Base-by-base conservation (phyloP, 2,888 invertebrate genomes). In the Pandemis corylana region DNA sequence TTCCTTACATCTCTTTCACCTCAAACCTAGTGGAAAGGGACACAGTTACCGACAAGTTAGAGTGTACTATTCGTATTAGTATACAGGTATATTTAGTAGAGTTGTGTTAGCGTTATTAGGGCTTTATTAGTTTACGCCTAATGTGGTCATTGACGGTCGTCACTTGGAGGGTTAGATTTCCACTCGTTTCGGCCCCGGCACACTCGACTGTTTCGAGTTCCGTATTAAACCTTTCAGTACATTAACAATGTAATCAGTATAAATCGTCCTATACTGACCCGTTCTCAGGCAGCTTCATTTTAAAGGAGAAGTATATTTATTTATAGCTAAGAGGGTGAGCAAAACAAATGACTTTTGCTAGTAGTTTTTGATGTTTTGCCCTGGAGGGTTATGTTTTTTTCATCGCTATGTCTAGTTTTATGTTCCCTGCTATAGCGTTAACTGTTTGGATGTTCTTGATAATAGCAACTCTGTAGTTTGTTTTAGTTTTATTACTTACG, bases 181-280 rank as follows among this genome's bases (percentile, higher is more conserved):
- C 12, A 62, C 68, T 42, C 59, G 41, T 51, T 15, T 28, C 68
- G 68, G 20, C 44, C 69, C 51, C 56, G 56, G 10, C 44, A 64
- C 63, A 46, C 65, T 68, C 36, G 49, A 20, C 56, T 49, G 64
- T 66, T 69, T 61, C 13, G 59, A 15, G 51, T 42, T 51, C n/a
- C 5, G 49, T 28, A 36, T 41, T 36, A 69, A 65, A 61, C 74
- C 51, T 69, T 65, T 70, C 69, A 59, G 65, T 15, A 53, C 69
- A 70, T 74, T 70, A 74, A 70, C 69, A 74, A 61, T 61, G 65
- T 66, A 69, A 74, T 70, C 51, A 65, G 64, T 42, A 65, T 69
- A 65, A 73, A 69, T 53, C 44, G 28, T 61, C 13, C 46, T 3
- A 41, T 15, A 44, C 56, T 42, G 13, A 12, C 41, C 56, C 20